phyloP scores from a whole-genome alignment of 2,113 vertebrate species.

The Bucco capensis region DNA sequence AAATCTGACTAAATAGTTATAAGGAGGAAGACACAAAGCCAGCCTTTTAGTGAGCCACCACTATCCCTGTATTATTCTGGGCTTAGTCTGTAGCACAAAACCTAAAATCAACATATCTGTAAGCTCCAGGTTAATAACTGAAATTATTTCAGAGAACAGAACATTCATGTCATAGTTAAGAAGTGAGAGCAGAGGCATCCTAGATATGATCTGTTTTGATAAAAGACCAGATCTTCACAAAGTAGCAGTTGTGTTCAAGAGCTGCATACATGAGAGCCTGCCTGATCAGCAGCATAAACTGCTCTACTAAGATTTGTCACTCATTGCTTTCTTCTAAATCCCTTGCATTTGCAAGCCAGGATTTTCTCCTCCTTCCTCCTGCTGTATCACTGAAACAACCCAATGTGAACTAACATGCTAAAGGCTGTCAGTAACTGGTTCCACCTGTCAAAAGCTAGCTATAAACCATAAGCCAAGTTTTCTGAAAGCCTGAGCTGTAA shows the following conservation, averaged over 20 bases:
- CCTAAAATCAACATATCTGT: not conserved
- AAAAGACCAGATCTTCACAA: not conserved
- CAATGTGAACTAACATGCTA: not conserved
- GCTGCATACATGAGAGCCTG: not conserved
- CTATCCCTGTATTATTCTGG: not conserved
- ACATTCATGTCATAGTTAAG: not conserved
- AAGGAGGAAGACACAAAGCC: not conserved
- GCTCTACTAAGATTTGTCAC: not conserved
- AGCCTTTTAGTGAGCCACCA: not conserved
- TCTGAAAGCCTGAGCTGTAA: not conserved
- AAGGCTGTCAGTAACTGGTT: not conserved
- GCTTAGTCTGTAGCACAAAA: not conserved
- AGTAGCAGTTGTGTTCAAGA: not conserved
- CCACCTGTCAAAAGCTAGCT: not conserved
- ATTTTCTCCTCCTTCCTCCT: not conserved
- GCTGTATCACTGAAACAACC: not conserved
- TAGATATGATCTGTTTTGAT: not conserved
- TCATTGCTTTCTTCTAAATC: not conserved
- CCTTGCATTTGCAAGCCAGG: not conserved
- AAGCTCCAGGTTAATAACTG: not conserved
- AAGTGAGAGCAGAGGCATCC: not conserved
- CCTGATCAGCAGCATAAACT: not conserved
- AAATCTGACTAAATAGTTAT: not conserved
- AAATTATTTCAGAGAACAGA: not conserved
- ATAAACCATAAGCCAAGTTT: not conserved